Evolutionary conservation across 2,113 vertebrate genomes (phyloP).

Genomic region (Etheostoma cragini): DNA sequence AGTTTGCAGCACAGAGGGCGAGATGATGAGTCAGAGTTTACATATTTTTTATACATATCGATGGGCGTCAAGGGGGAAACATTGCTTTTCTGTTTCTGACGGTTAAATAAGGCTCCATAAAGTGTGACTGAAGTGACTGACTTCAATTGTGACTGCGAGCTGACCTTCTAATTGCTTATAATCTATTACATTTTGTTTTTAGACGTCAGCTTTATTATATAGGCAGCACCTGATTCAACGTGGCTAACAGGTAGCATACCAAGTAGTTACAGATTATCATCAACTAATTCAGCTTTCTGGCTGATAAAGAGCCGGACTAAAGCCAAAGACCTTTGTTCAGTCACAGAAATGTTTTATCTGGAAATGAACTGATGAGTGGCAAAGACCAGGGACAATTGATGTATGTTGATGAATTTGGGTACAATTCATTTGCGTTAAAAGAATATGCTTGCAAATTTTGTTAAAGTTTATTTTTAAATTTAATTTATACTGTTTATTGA

Average conservation of each 20-base stretch:
- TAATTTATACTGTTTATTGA: too few relatives aligned
- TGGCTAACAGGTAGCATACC: background rate
- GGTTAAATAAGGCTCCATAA: background rate
- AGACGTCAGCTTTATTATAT: background rate
- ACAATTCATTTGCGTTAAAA: background rate
- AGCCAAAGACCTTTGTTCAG: background rate
- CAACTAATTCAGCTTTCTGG: background rate
- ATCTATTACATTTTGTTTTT: background rate
- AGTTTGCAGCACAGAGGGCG: background rate
- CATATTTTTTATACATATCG: background rate
- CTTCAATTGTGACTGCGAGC: background rate
- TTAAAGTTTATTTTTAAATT: background rate
- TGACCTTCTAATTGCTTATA: background rate
- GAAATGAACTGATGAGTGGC: background rate
- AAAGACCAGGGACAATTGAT: background rate
- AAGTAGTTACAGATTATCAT: background rate
- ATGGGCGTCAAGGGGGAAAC: background rate
- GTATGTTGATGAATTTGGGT: background rate
- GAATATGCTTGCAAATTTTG: background rate
- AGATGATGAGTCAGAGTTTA: constrained; percentile 17
- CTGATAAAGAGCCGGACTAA: background rate
- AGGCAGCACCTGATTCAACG: background rate
- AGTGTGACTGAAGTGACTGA: background rate
- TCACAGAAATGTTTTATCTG: background rate
- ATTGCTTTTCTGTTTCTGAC: background rate